These are phyloP conservation scores for Drosophila yooni DNA, from an alignment of 2,888 invertebrate genomes.

Conservation along the genomic window DNA sequence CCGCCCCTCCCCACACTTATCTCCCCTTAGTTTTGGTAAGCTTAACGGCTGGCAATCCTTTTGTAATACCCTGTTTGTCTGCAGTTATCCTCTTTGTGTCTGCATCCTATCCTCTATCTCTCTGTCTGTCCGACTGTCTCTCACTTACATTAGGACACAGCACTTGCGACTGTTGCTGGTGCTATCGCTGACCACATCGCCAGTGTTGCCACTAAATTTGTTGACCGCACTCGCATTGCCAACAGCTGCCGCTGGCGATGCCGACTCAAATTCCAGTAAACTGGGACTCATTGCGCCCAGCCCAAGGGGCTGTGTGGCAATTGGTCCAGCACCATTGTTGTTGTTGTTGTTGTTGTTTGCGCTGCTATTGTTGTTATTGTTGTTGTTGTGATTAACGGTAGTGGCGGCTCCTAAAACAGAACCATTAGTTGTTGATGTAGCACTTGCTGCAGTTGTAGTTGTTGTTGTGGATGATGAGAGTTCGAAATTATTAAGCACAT, in stretches of 20 bases:
- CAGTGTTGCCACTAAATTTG: slow-evolving; percentile 90
- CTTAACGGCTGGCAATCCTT: slow-evolving; percentile 61
- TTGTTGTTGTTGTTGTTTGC: slow-evolving; percentile 77
- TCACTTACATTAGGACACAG: slow-evolving; percentile 89
- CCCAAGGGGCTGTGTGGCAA: slow-evolving; percentile 74
- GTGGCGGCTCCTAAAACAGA: slow-evolving; percentile 84
- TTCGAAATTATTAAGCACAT: slow-evolving; percentile 81
- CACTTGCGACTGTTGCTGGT: slow-evolving; percentile 88
- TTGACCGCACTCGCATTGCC: slow-evolving; percentile 74
- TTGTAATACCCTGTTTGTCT: slow-evolving; percentile 57
- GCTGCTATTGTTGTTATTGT: slow-evolving; percentile 84
- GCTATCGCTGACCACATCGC: slow-evolving; percentile 91
- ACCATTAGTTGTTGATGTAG: slow-evolving; percentile 82
- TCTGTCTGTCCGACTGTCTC: neutral
- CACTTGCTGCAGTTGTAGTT: slow-evolving; percentile 32
- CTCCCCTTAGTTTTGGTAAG: slow-evolving; percentile 49
- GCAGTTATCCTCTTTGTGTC: slow-evolving; percentile 3
- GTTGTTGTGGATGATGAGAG: slow-evolving; percentile 54
- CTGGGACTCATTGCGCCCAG: slow-evolving; percentile 85
- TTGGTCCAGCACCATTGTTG: slow-evolving; percentile 64
- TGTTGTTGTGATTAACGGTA: slow-evolving; percentile 60
- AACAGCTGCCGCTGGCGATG: slow-evolving; percentile 60
- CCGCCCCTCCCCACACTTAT: neutral
- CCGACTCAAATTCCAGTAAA: slow-evolving; percentile 81
- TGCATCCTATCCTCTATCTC: neutral